These are phyloP conservation scores for Serrognathus titanus DNA, from an alignment of 2,888 invertebrate genomes.

Conservation along the genomic window DNA sequence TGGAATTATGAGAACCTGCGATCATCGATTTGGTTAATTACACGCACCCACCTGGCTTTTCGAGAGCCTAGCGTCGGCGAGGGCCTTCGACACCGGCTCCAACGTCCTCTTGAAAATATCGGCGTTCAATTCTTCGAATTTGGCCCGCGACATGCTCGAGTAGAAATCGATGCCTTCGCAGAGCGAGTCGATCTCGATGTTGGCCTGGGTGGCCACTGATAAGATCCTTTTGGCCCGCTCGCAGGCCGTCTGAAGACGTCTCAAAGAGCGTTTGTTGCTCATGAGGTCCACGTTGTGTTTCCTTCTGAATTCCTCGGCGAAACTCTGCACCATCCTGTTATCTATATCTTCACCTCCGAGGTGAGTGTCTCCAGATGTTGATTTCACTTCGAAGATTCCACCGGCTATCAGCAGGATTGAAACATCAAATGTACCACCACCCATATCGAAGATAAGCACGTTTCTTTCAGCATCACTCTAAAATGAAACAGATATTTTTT, in stretches of 20 bases:
- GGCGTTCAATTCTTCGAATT: constrained; percentile 62
- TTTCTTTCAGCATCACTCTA: constrained; percentile 45
- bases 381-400: constrained; percentile 60
- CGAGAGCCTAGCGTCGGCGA: constrained; percentile 60
- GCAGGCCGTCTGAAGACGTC: constrained; percentile 61
- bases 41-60: constrained; percentile 44
- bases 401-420: constrained; percentile 66
- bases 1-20: not conserved
- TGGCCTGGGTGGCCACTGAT: constrained; percentile 55
- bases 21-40: not conserved
- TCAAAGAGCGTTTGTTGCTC: constrained; percentile 53
- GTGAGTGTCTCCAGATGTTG: constrained; percentile 60
- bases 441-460: constrained; percentile 50
- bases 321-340: constrained; percentile 53
- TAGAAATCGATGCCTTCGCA: constrained; percentile 60
- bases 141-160: constrained; percentile 57
- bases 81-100: constrained; percentile 62
- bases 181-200: constrained; percentile 60
- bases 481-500: not conserved
- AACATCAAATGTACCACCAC: constrained; percentile 68
- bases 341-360: constrained; percentile 55
- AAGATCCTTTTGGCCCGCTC: constrained; percentile 62
- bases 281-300: constrained; percentile 54
- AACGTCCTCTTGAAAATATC: constrained; percentile 63
- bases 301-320: constrained; percentile 54